Evolutionary conservation across 1,140 invertebrate species (phyloP).

Genomic region (Zaprionus tsacasi): DNA sequence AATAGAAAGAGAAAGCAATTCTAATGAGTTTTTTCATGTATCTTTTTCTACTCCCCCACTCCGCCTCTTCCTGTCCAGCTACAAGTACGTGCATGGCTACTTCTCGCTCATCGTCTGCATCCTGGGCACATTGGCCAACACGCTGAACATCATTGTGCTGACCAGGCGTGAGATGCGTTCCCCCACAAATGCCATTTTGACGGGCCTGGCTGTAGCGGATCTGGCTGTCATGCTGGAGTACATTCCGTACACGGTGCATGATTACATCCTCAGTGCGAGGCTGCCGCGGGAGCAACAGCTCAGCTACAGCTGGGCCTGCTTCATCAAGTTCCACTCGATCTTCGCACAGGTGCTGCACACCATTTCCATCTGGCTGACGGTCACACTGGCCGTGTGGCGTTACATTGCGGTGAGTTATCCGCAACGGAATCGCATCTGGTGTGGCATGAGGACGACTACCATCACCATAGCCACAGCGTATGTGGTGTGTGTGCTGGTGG

Average conservation of each 20-base stretch:
- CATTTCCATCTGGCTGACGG: conserved; percentile 96
- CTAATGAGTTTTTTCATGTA: neutral
- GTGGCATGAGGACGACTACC: conserved; percentile 89
- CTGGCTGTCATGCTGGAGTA: conserved; percentile 97
- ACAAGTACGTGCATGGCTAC: conserved; percentile 80
- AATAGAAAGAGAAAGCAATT: too few species aligned
- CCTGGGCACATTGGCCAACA: conserved; percentile 96
- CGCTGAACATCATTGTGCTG: conserved; percentile 97
- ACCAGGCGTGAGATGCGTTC: conserved; percentile 94
- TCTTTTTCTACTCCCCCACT: neutral
- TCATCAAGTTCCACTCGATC: conserved; percentile 92
- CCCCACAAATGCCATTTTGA: conserved; percentile 94
- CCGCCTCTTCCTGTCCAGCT: conserved; percentile 45
- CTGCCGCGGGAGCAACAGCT: conserved; percentile 83
- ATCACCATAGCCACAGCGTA: conserved; percentile 92
- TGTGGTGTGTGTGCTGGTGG: conserved; percentile 90
- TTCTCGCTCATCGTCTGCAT: conserved; percentile 89
- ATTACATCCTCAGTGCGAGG: conserved; percentile 87
- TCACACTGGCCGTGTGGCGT: conserved; percentile 96
- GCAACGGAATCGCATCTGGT: conserved; percentile 91
- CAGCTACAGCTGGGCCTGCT: conserved; percentile 92
- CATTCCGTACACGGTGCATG: conserved; percentile 94
- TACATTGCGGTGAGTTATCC: conserved; percentile 95
- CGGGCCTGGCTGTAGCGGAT: conserved; percentile 95
- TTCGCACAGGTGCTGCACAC: conserved; percentile 95